Conservation (phyloP, 2,888 invertebrate species). For the Acanthosepion lycidas region DNA sequence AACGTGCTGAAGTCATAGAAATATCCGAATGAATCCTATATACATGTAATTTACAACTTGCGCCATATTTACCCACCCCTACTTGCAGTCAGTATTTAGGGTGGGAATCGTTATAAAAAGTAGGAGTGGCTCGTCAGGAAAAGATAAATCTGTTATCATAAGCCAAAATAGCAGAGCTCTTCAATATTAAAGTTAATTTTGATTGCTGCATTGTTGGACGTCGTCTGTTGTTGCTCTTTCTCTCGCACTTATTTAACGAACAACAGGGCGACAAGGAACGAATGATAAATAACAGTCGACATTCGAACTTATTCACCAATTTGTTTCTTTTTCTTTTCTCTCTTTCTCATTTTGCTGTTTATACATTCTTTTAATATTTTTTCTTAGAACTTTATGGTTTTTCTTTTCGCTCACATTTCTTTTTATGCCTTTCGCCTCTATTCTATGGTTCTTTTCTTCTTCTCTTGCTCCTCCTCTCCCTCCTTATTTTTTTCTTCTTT, state of each 20-base stretch:
- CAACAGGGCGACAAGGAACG: neutral
- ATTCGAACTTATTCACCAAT: neutral
- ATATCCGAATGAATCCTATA: neutral
- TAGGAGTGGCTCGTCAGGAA: neutral
- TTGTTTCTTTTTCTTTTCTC: neutral
- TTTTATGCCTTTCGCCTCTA: neutral
- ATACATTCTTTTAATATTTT: neutral
- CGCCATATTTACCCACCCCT: neutral
- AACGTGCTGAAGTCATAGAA: neutral
- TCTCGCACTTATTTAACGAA: neutral
- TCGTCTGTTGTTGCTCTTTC: neutral
- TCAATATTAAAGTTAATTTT: constrained; percentile 33
- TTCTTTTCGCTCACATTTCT: neutral
- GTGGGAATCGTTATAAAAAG: neutral
- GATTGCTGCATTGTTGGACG: constrained; percentile 4
- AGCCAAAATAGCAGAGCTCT: constrained; percentile 33
- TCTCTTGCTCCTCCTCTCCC: neutral
- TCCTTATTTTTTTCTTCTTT: too few relatives aligned
- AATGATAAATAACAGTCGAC: neutral
- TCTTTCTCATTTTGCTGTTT: neutral
- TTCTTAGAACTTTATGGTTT: neutral
- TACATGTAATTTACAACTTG: constrained; percentile 33
- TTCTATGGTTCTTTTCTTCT: neutral
- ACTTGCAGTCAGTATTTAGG: neutral
- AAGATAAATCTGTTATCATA: constrained; percentile 18